Percentiles rank a stretch among this genome's conserved stretches.
phyloP scores from a whole-genome alignment of 2,113 vertebrate species.

The Pygoscelis adeliae region DNA sequence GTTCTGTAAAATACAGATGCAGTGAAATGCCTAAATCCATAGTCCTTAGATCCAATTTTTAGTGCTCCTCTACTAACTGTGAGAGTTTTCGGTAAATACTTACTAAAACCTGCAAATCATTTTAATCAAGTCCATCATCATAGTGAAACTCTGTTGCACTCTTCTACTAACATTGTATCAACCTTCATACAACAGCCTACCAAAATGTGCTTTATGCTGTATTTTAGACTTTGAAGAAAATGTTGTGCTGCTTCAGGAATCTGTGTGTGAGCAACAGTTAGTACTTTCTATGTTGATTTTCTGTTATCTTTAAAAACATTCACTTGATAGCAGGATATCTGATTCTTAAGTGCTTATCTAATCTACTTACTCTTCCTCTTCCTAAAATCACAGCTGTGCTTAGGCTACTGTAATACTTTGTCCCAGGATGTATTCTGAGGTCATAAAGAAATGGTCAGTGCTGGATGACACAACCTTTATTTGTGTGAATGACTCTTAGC shows the following conservation, averaged over 20 bases:
- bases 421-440: slow-evolving; percentile 19
- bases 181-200: background rate
- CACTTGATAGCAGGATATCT: slow-evolving; percentile 45
- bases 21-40: background rate
- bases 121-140: background rate
- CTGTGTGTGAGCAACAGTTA: background rate
- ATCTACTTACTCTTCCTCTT: slow-evolving; percentile 61
- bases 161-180: background rate
- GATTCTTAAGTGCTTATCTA: slow-evolving; percentile 60
- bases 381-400: slow-evolving; percentile 54
- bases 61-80: background rate
- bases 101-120: background rate
- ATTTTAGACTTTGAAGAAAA: background rate
- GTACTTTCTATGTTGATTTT: background rate
- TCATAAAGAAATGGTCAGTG: background rate
- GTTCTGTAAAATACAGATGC: background rate
- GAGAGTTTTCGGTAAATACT: background rate
- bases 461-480: background rate
- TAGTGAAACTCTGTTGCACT: background rate
- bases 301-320: slow-evolving; percentile 56
- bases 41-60: background rate
- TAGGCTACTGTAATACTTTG: slow-evolving; percentile 31
- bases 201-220: background rate
- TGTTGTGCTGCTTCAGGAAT: background rate
- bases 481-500: background rate